Base-by-base conservation (phyloP, 2,888 invertebrate species). In the Acrobasis suavella region DNA sequence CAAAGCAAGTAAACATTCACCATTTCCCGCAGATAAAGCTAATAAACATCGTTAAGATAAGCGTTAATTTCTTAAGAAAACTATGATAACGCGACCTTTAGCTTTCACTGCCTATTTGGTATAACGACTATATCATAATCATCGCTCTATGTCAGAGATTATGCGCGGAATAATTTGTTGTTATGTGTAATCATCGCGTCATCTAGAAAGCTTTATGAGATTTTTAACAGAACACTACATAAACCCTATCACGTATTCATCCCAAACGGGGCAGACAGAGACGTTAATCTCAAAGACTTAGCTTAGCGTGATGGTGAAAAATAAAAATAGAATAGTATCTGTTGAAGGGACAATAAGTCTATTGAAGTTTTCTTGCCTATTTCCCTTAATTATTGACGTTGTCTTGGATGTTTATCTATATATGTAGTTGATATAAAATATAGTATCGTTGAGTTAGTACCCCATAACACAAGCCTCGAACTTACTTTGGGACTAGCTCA, bases 21-120 rank as follows among this genome's bases (percentile, higher is more conserved):
- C 71, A 75, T 82, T 85, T 85, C 85, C 75, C 69, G 72, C 78
- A 86, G 85, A 88, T 87, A 86, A 83, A 77, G 65, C 73, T 67
- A 62, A 79, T 85, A 86, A 84, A 77, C 70, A 75, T 76, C 76
- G 76, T 82, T 75, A 75, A 89, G 87, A 89, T 87, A 87, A 86
- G 75, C 74, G 81, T 84, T 87, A 85, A 87, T 87, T 87, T 86
- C 82, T 72, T 79, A 80, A 75, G 80, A 85, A 82, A 55, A 39
- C 51, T 51, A 83, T 80, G 79, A 82, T 78, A 79, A 80, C 74
- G 77, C 81, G 80, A 59, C 62, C 64, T 65, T 64, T 50, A 64
- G 68, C 71, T 74, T 74, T 74, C 73, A 64, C 73, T 67, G 56
- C 66, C 65, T 65, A 71, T 67, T 69, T 64, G 58, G 66, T 50